These are phyloP conservation scores for Rhagonycha lutea DNA, from an alignment of 2,888 invertebrate species.

Conservation along the genomic window DNA sequence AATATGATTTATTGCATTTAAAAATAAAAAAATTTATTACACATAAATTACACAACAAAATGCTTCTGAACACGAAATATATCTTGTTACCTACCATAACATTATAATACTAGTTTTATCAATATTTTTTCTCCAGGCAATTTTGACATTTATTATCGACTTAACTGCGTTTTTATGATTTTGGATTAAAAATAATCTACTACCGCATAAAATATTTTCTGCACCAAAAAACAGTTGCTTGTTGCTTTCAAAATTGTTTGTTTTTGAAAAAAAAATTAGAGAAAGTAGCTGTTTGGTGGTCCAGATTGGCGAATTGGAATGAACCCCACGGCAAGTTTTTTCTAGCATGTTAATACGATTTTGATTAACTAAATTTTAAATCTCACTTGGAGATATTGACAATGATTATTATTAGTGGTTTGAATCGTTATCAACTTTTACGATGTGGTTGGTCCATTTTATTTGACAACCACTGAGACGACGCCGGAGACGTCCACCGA, in stretches of 20 bases:
- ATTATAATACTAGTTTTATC: neutral
- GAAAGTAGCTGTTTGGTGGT: neutral
- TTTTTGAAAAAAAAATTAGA: neutral
- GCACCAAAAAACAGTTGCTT: neutral
- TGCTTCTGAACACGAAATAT: neutral
- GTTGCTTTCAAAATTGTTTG: neutral
- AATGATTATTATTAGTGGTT: neutral
- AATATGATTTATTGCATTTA: neutral
- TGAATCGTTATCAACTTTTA: neutral
- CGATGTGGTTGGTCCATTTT: neutral
- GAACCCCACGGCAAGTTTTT: neutral
- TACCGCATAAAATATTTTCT: neutral
- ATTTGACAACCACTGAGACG: neutral
- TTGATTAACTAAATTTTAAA: neutral
- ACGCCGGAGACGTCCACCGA: neutral
- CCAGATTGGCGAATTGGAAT: neutral
- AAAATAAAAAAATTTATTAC: neutral
- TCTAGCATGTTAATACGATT: neutral
- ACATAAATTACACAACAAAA: conserved; percentile 2
- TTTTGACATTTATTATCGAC: neutral
- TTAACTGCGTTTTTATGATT: neutral
- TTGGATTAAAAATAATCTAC: neutral
- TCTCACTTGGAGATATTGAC: neutral
- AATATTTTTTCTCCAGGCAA: neutral
- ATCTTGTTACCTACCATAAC: neutral